These are phyloP conservation scores for Nymphalis urticae DNA, from an alignment of 2,888 invertebrate genomes.

Conservation along the genomic window DNA sequence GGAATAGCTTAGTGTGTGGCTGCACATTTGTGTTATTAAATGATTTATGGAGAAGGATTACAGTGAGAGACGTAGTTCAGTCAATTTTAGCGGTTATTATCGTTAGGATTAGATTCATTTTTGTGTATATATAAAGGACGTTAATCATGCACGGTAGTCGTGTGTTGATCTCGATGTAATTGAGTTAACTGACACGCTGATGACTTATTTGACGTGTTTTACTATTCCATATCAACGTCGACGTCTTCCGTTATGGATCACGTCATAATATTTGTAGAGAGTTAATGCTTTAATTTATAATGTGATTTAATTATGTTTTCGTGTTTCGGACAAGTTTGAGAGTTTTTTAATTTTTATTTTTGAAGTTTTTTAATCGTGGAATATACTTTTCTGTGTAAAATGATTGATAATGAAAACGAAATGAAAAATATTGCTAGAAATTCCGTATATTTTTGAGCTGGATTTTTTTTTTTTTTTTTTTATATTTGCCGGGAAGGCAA, in stretches of 20 bases:
- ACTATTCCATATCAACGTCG: slow-evolving; percentile 49
- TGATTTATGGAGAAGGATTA: slow-evolving; percentile 80
- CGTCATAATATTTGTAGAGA: slow-evolving; percentile 45
- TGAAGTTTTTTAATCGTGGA: not conserved
- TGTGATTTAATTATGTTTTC: slow-evolving; percentile 21
- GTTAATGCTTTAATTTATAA: slow-evolving; percentile 34
- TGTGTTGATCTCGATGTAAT: slow-evolving; percentile 80
- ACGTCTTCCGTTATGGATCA: slow-evolving; percentile 43
- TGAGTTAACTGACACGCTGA: slow-evolving; percentile 80
- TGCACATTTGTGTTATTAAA: slow-evolving; percentile 81
- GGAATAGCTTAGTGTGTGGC: slow-evolving; percentile 79
- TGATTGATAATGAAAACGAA: no score
- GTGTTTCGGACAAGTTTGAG: not conserved
- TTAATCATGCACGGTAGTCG: slow-evolving; percentile 77
- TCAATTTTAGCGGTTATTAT: slow-evolving; percentile 58
- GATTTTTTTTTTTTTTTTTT: no score
- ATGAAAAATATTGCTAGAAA: no score
- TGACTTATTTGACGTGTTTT: slow-evolving; percentile 80
- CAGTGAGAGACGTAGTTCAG: slow-evolving; percentile 50
- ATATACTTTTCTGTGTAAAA: no score
- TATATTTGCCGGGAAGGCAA: no score
- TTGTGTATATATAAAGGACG: slow-evolving; percentile 46
- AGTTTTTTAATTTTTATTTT: not conserved
- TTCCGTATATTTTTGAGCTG: no score
- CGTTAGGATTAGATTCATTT: slow-evolving; percentile 53